A percentile compares a stretch with the other conserved stretches of the same genome.
Conservation (phyloP, 2,888 invertebrate genomes). For the Podabrus alpinus region DNA sequence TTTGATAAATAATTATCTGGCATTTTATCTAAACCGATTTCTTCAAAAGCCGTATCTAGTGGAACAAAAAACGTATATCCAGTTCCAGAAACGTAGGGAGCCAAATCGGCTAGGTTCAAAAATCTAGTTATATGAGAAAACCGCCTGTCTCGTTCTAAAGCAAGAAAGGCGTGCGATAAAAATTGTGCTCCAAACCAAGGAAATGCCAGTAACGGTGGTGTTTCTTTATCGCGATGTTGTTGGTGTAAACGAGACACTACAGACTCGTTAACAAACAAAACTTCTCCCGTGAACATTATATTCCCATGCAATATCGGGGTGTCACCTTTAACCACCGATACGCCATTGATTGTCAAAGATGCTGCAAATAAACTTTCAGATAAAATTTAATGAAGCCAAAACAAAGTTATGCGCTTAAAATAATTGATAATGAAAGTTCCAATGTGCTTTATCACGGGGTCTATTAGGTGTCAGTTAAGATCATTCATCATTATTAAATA, state of each 20-base stretch:
- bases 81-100: constrained; percentile 65
- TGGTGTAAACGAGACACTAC: constrained; percentile 66
- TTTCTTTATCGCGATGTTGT: constrained; percentile 68
- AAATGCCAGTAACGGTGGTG: constrained; percentile 66
- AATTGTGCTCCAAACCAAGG: constrained; percentile 70
- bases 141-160: constrained; percentile 61
- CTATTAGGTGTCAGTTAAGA: background rate
- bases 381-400: constrained; percentile 4
- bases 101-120: constrained; percentile 66
- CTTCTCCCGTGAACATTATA: constrained; percentile 66
- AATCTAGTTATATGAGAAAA: constrained; percentile 64
- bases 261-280: constrained; percentile 65
- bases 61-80: constrained; percentile 74
- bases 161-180: constrained; percentile 65
- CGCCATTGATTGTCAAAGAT: constrained; percentile 62
- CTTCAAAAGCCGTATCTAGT: constrained; percentile 67
- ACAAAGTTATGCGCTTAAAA: background rate
- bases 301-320: constrained; percentile 65
- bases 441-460: background rate
- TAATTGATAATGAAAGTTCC: background rate
- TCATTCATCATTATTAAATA: background rate
- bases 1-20: constrained; percentile 63
- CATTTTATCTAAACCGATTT: constrained; percentile 62
- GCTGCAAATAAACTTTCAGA: constrained; percentile 48
- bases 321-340: constrained; percentile 63